Base-by-base conservation (phyloP, 2,888 invertebrate species). In the Caenorhabditis sp. region DNA sequence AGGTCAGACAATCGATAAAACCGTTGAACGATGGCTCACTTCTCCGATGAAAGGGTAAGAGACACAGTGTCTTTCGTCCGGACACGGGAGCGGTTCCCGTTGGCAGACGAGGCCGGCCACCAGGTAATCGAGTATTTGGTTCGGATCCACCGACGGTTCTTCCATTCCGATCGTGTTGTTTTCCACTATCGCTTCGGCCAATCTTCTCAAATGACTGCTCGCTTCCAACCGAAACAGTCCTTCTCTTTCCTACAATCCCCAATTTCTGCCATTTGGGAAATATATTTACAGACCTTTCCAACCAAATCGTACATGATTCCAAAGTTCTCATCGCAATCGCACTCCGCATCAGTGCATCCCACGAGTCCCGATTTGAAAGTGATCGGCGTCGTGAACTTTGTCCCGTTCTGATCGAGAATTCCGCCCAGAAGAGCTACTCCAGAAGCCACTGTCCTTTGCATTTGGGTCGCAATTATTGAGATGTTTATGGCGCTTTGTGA, bases 151-250 rank as follows among this genome's bases (percentile, higher is more conserved):
- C 4, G 39, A 22, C n/a, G 11, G 26, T n/a, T n/a, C n/a, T n/a
- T n/a, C n/a, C 37, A 1, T 30, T 5, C 26, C 35, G 5, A 27
- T 24, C 11, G 56, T 48, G 8, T 48, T n/a, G 26, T 46, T 56
- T 17, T 37, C 27, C 1, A 30, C 6, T n/a, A 66, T 13, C 8
- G 32, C 20, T 24, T 41, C 30, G 9, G 50, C 41, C 4, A 56
- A 22, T 6, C 48, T 20, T 41, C 30, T 55, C 22, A 46, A 15
- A 11, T 32, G 27, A n/a, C 41, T 32, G 15, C 39, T 11, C 6
- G 26, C 48, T 50, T 56, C 56, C 50, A 48, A 45, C 15, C 52
- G 68, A 27, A 52, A 68, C 26, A 68, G 41, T 24, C 58, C 59
- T 45, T 58, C 30, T 26, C 68, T 37, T 15, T 68, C 68, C 17